Evolutionary conservation across 2,888 invertebrate genomes (phyloP), one percentile per base, ranked within the genome.

Genomic region (Patella pellucida): DNA sequence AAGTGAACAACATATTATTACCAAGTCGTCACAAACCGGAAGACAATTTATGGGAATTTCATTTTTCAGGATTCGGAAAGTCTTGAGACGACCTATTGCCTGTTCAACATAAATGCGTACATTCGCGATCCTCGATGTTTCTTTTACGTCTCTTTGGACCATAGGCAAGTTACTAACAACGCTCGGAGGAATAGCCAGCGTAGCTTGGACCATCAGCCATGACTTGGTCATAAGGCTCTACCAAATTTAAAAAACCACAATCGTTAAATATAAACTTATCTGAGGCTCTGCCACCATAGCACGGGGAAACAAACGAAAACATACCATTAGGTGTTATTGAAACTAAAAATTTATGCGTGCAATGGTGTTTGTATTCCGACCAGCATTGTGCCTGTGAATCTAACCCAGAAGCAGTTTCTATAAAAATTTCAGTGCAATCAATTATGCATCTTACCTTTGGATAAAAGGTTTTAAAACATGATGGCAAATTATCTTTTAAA

Each of bases 331-430:
- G 82, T n/a, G 80, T 75, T 19, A 80, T 78, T 11, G 54, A 68
- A 27, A 82, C 74, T 52, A 80, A 73, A 69, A 80, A 74, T 72
- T 82, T 80, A n/a, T 76, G 23, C 41, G 82, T 82, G 62, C 68
- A 71, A 72, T 82, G 78, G 41, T 80, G 78, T 71, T 82, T 80
- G 73, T 82, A 82, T 51, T 78, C 76, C 12, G 76, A 77, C 69
- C 74, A 81, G 19, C 67, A 72, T 56, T 67, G 41, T 19, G 78
- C 78, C 68, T 79, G 75, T 3, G 69, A 68, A 27, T 76, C 75
- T 19, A 77, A 76, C 23, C 50, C 67, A 19, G 68, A 71, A 9
- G 74, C 76, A 0, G 75, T 78, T 71, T 80, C 75, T 19, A 80
- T 70, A 68, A 76, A 78, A 12, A 80, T 50, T 54, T 80, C 78